These are phyloP conservation scores for Lateolabrax maculatus DNA, from an alignment of 2,797 vertebrate species.

Conservation along the genomic window DNA sequence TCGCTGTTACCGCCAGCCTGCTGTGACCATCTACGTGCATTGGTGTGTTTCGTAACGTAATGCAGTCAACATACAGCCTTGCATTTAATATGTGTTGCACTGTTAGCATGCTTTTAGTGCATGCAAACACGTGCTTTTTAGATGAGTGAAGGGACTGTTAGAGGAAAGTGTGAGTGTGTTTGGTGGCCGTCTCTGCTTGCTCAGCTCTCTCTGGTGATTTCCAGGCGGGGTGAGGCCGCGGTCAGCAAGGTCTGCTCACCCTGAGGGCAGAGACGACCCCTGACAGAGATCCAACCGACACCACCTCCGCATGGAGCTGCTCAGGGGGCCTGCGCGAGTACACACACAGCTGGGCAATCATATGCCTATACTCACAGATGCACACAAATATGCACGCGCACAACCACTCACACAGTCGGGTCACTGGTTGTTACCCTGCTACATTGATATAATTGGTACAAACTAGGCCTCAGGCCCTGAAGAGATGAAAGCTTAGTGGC, in stretches of 20 bases:
- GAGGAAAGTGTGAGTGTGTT: background rate
- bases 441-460: constrained; percentile 13
- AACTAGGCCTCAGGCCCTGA: background rate
- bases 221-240: background rate
- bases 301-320: background rate
- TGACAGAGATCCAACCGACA: constrained; percentile 24
- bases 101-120: background rate
- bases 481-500: background rate
- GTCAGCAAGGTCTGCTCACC: constrained; percentile 38
- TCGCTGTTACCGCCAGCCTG: too few relatives aligned
- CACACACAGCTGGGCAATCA: background rate
- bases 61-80: background rate
- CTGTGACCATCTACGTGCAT: background rate
- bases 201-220: constrained; percentile 45
- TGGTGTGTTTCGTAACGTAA: constrained; percentile 2
- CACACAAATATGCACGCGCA: background rate
- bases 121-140: background rate
- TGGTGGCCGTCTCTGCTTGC: constrained; percentile 31
- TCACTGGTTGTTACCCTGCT: constrained; percentile 2
- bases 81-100: background rate
- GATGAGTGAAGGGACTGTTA: background rate
- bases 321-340: background rate
- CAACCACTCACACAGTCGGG: background rate
- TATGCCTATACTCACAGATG: constrained; percentile 1
- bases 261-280: constrained; percentile 39